These are phyloP conservation scores for Anastatus disparis DNA, from an alignment of 1,140 invertebrate genomes.

Conservation along the genomic window DNA sequence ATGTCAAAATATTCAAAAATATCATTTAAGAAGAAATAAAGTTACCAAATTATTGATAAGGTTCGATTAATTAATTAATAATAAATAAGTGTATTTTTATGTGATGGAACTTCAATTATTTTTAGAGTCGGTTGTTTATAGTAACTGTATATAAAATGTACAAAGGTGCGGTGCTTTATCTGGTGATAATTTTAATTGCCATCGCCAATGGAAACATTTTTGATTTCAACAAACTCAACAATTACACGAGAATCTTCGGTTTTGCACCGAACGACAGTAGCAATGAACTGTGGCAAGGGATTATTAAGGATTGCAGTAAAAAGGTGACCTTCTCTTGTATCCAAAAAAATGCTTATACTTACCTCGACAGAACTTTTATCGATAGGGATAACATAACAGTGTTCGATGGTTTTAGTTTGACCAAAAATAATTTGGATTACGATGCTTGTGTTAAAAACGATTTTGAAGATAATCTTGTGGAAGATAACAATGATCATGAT, in stretches of 20 bases:
- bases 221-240: slow-evolving; percentile 50
- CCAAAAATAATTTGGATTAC: slow-evolving; percentile 74
- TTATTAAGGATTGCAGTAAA: slow-evolving; percentile 75
- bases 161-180: slow-evolving; percentile 41
- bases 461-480: slow-evolving; percentile 49
- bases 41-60: too few species aligned
- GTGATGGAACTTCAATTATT: slow-evolving; percentile 30
- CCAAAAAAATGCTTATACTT: slow-evolving; percentile 79
- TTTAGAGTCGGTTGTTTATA: not conserved
- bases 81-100: not conserved
- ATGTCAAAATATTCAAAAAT: too few species aligned
- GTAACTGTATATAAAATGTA: slow-evolving; percentile 48
- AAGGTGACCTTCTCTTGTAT: slow-evolving; percentile 77
- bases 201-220: slow-evolving; percentile 47
- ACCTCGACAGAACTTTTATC: slow-evolving; percentile 73
- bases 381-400: slow-evolving; percentile 75
- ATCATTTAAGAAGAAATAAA: too few species aligned
- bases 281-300: slow-evolving; percentile 76
- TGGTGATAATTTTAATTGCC: slow-evolving; percentile 44
- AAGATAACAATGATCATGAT: slow-evolving; percentile 47
- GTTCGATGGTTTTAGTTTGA: slow-evolving; percentile 76
- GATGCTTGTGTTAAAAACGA: slow-evolving; percentile 63
- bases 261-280: slow-evolving; percentile 63
- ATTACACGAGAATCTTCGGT: slow-evolving; percentile 49
- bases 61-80: not conserved